These are phyloP conservation scores for Apomyelois bistriatella DNA, from an alignment of 2,888 invertebrate genomes.

Conservation along the genomic window DNA sequence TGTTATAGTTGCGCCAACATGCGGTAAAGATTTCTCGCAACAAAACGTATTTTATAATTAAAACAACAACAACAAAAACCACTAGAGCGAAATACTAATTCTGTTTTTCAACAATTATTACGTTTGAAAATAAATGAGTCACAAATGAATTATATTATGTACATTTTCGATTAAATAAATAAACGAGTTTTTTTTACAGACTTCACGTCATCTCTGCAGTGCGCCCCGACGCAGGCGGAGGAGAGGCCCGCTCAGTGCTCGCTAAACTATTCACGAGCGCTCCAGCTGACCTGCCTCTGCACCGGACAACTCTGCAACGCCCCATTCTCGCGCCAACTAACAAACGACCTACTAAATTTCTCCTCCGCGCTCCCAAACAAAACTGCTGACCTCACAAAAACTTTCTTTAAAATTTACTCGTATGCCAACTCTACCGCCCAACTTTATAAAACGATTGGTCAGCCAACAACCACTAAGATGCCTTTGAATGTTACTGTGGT, in stretches of 20 bases:
- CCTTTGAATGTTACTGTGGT: slow-evolving; percentile 21
- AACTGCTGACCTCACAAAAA: slow-evolving; percentile 37
- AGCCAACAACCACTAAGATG: slow-evolving; percentile 19
- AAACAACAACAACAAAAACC: too few species aligned
- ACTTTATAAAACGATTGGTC: slow-evolving; percentile 42
- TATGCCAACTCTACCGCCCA: slow-evolving; percentile 43
- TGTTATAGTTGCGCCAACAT: too few species aligned
- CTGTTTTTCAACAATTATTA: too few species aligned
- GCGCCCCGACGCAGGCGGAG: slow-evolving; percentile 36
- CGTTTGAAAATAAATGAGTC: too few species aligned
- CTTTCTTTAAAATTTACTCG: slow-evolving; percentile 44
- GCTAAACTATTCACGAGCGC: slow-evolving; percentile 38
- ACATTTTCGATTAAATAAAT: too few species aligned
- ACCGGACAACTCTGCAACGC: slow-evolving; percentile 53
- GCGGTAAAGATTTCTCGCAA: too few species aligned
- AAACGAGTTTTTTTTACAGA: slow-evolving; percentile 35
- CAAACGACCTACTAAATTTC: slow-evolving; percentile 50
- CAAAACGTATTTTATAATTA: too few species aligned
- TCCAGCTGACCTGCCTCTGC: slow-evolving; percentile 57
- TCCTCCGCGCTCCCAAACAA: slow-evolving; percentile 31
- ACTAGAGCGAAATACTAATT: too few species aligned
- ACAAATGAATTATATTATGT: too few species aligned
- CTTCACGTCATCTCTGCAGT: slow-evolving; percentile 50
- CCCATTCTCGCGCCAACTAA: slow-evolving; percentile 46
- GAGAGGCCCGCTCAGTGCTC: slow-evolving; percentile 41